Evolutionary conservation across 2,113 vertebrate species (phyloP).

Genomic region (Noctilio leporinus): DNA sequence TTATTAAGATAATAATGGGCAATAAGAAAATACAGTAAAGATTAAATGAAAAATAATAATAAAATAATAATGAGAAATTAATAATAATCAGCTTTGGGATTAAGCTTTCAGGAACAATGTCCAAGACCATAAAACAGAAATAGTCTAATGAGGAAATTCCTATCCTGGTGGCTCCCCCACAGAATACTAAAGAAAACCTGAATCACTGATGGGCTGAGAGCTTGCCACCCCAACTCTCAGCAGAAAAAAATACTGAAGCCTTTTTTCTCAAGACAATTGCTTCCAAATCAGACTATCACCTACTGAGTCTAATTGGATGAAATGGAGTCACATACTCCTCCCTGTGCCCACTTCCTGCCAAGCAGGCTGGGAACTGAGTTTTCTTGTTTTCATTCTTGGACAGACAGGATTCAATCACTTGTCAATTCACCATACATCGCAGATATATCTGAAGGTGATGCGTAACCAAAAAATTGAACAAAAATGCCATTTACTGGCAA

Average conservation of each 20-base stretch:
- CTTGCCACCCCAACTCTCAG: not conserved
- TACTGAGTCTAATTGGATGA: not conserved
- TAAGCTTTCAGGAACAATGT: not conserved
- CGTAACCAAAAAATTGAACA: not conserved
- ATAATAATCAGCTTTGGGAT: not conserved
- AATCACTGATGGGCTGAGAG: not conserved
- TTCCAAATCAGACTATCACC: not conserved
- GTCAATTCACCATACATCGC: not conserved
- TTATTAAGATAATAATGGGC: not conserved
- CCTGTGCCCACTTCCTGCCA: not conserved
- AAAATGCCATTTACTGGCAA: not conserved
- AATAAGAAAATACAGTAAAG: too few relatives aligned
- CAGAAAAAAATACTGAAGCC: not conserved
- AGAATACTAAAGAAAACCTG: not conserved
- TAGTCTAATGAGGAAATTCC: not conserved
- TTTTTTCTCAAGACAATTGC: not conserved
- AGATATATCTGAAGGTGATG: not conserved
- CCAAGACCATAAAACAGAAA: not conserved
- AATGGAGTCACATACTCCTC: not conserved
- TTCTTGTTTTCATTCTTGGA: not conserved
- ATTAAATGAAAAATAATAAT: not conserved
- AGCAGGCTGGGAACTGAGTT: not conserved
- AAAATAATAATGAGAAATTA: not conserved
- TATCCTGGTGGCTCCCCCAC: not conserved
- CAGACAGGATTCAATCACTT: not conserved